A percentile compares a stretch with the other conserved stretches of the same genome.
These are phyloP conservation scores for Poeciliopsis turrubarensis DNA, from an alignment of 2,113 vertebrate genomes.

Conservation along the genomic window DNA sequence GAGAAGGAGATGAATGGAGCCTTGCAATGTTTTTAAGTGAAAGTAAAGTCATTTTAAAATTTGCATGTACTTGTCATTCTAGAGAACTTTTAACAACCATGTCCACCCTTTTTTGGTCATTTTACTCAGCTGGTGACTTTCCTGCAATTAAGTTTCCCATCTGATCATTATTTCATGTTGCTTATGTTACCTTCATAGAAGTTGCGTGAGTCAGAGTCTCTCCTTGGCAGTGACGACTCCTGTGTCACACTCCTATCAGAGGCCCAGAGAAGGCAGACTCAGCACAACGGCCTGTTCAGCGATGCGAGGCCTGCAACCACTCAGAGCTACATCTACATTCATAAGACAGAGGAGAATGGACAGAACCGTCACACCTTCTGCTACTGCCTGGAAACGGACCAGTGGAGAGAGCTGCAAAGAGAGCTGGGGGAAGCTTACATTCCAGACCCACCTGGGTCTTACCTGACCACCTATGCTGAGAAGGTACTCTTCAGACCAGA, in stretches of 20 bases:
- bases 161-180: neutral
- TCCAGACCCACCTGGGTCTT: constrained; percentile 90
- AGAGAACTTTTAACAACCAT: neutral
- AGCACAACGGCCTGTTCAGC: constrained; percentile 84
- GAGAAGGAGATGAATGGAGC: too few species aligned
- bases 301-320: constrained; percentile 92
- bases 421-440: constrained; percentile 64
- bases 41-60: neutral
- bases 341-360: constrained; percentile 92
- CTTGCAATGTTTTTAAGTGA: too few species aligned
- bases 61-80: neutral
- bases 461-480: constrained; percentile 89
- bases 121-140: neutral
- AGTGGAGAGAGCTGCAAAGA: constrained; percentile 87
- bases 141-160: neutral
- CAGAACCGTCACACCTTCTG: constrained; percentile 88
- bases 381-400: constrained; percentile 89
- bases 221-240: constrained; percentile 76
- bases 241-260: constrained; percentile 80
- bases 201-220: constrained; percentile 78
- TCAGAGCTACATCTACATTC: constrained; percentile 94
- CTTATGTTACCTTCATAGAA: constrained; percentile 65
- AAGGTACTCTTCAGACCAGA: constrained; percentile 70
- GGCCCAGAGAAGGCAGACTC: constrained; percentile 80
- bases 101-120: neutral